Conservation (phyloP, 1,140 invertebrate species). For the Drosophila guanche region DNA sequence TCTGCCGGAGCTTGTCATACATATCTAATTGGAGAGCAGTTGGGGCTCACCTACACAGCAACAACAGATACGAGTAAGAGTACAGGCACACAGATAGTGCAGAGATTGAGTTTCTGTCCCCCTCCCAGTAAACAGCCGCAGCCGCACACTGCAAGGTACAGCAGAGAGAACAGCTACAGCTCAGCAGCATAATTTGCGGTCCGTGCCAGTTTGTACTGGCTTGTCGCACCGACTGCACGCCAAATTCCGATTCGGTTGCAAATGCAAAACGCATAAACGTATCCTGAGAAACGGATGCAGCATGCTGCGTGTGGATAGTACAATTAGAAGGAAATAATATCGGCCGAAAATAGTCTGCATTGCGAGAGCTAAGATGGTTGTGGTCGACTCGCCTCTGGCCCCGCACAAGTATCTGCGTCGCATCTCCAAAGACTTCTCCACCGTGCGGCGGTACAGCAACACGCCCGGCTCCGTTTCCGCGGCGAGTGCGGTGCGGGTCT, state of each 20-base stretch:
- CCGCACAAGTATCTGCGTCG: constrained; percentile 74
- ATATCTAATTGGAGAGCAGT: too few relatives aligned
- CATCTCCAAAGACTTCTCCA: constrained; percentile 78
- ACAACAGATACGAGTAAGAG: too few relatives aligned
- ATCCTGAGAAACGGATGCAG: constrained; percentile 14
- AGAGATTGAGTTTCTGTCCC: too few relatives aligned
- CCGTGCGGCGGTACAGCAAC: constrained; percentile 74
- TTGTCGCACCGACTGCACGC: constrained; percentile 23
- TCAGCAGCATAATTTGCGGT: constrained; percentile 43
- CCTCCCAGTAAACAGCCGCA: background rate
- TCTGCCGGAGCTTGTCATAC: too few relatives aligned
- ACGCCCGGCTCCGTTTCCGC: constrained; percentile 43
- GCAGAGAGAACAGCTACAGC: constrained; percentile 27
- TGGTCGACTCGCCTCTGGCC: constrained; percentile 69
- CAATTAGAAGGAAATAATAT: constrained; percentile 54
- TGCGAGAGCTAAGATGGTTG: constrained; percentile 40
- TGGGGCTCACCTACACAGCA: too few relatives aligned
- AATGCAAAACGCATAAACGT: constrained; percentile 16
- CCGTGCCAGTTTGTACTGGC: constrained; percentile 59
- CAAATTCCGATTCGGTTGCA: constrained; percentile 22
- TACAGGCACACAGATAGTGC: too few relatives aligned
- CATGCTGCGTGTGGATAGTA: constrained; percentile 19
- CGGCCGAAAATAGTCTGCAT: constrained; percentile 49
- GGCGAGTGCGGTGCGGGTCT: background rate
- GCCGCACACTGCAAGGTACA: constrained; percentile 37